Conservation (phyloP, 2,797 vertebrate genomes). For the Oryzias dopingdopingensis region DNA sequence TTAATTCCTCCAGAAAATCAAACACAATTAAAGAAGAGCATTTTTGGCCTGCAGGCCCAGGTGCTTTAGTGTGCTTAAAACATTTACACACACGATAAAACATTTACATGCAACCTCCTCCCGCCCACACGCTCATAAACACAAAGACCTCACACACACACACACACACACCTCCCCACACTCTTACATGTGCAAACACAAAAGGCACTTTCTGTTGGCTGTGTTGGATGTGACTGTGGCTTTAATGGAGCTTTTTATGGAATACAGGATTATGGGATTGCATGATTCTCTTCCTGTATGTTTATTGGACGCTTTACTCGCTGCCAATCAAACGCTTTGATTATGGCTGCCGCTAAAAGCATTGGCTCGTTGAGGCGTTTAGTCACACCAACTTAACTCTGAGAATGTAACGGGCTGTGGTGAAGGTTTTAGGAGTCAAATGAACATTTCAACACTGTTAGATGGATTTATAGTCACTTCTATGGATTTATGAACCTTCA, state of each 20-base stretch:
- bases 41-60: conserved; percentile 31
- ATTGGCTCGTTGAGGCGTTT: conserved; percentile 6
- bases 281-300: conserved; percentile 23
- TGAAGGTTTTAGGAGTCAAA: no score
- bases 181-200: conserved; percentile 18
- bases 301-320: conserved; percentile 45
- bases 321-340: conserved; percentile 39
- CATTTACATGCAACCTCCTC: conserved; percentile 4
- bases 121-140: conserved; percentile 1
- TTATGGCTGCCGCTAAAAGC: conserved; percentile 24
- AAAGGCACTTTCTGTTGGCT: conserved; percentile 31
- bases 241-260: conserved; percentile 49
- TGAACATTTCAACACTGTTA: no score
- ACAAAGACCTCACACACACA: conserved; percentile 11
- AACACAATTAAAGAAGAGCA: conserved; percentile 49
- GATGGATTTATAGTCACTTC: no score
- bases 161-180: conserved; percentile 12
- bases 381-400: conserved; percentile 18
- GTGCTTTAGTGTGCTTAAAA: conserved; percentile 38
- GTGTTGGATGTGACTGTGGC: conserved; percentile 32
- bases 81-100: conserved; percentile 18
- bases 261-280: conserved; percentile 37
- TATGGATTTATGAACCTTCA: no score
- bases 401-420: no score
- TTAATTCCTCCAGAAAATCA: conserved; percentile 56